Conservation (phyloP, 2,113 vertebrate genomes). For the Otis tarda region DNA sequence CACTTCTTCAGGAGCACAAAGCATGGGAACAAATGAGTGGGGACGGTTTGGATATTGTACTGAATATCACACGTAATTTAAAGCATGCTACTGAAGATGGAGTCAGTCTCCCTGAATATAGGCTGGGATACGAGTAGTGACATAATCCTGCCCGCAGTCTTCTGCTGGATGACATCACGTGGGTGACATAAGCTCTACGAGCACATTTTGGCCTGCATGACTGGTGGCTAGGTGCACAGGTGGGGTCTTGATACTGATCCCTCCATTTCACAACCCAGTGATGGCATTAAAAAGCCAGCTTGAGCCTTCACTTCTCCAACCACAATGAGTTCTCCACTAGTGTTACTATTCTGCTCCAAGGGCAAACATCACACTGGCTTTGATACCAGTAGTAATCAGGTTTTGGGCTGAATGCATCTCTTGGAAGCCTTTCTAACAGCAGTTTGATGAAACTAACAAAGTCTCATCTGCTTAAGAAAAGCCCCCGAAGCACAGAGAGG, state of each 20-base stretch:
- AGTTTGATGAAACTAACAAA: neutral
- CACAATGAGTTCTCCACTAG: accelerated
- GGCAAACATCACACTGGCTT: neutral
- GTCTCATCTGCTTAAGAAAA: neutral
- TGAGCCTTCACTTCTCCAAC: neutral
- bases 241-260: neutral
- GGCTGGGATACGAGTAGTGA: neutral
- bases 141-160: neutral
- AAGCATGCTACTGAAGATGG: neutral
- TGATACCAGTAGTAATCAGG: neutral
- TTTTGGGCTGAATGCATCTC: neutral
- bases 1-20: neutral
- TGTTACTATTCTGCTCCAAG: neutral
- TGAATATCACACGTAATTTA: neutral
- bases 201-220: neutral
- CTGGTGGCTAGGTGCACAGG: neutral
- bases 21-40: accelerated
- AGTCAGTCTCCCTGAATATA: neutral
- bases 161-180: neutral
- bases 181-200: neutral
- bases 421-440: neutral
- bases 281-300: neutral
- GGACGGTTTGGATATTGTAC: neutral
- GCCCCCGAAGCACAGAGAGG: neutral
- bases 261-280: neutral